Percentiles rank a stretch among this genome's conserved stretches.
phyloP scores from a whole-genome alignment of 2,113 vertebrate species.

The Phoxinus phoxinus region DNA sequence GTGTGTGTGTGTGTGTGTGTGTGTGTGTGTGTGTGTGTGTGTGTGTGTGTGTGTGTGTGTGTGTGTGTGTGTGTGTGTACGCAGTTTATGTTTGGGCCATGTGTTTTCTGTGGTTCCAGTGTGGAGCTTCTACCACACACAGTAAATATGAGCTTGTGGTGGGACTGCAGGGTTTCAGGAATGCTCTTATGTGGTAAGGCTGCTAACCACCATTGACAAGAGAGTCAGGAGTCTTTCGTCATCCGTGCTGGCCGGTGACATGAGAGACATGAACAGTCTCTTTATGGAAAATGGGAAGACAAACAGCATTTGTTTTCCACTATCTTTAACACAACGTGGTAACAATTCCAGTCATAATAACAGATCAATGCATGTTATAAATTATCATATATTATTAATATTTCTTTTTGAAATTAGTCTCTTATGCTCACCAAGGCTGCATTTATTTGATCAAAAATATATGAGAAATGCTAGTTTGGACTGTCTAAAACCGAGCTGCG shows the following conservation, averaged over 20 bases:
- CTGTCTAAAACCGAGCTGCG: no score
- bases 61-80: slow-evolving; percentile 24
- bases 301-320: background rate
- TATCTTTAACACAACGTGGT: background rate
- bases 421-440: no score
- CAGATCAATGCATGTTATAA: background rate
- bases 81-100: slow-evolving; percentile 60
- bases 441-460: no score
- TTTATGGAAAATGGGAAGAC: background rate
- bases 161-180: slow-evolving; percentile 74
- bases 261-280: slow-evolving; percentile 65
- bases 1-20: slow-evolving; percentile 17
- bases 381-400: no score
- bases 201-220: slow-evolving; percentile 78
- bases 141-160: slow-evolving; percentile 80
- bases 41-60: slow-evolving; percentile 25
- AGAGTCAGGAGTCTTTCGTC: slow-evolving; percentile 73
- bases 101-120: slow-evolving; percentile 71
- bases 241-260: slow-evolving; percentile 67
- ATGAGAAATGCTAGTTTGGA: no score
- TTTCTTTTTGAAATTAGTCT: no score
- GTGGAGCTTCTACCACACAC: slow-evolving; percentile 75
- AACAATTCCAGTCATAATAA: background rate
- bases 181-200: slow-evolving; percentile 76
- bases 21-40: no score